Conservation (phyloP, 2,113 vertebrate species). For the Zosterops japonicus region DNA sequence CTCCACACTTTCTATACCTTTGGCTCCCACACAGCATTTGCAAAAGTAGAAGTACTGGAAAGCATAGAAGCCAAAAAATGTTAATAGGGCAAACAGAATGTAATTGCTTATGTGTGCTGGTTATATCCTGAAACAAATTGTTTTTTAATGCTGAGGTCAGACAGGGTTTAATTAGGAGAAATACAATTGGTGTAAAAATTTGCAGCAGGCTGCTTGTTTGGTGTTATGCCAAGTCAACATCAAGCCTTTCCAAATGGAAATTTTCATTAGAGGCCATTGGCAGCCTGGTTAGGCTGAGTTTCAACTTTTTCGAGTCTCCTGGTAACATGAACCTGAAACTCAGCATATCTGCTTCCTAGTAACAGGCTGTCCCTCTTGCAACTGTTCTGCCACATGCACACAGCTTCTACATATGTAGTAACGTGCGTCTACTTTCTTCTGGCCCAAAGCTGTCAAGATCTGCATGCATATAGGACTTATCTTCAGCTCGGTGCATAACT, state of each 20-base stretch:
- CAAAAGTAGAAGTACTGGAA: conserved; percentile 58
- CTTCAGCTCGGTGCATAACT: background rate
- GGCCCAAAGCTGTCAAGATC: background rate
- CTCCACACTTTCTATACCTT: conserved; percentile 53
- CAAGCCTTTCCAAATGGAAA: conserved; percentile 82
- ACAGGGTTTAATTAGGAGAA: conserved; percentile 95
- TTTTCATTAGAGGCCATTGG: conserved; percentile 81
- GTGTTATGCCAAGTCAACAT: conserved; percentile 84
- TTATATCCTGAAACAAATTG: conserved; percentile 93
- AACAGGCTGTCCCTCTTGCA: conserved; percentile 61
- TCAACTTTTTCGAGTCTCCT: conserved; percentile 73
- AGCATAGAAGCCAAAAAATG: conserved; percentile 81
- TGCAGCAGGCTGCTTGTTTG: conserved; percentile 83
- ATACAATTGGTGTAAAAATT: conserved; percentile 93
- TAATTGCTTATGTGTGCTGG: conserved; percentile 91
- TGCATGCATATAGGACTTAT: background rate
- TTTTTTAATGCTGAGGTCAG: conserved; percentile 95
- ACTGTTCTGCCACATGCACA: conserved; percentile 29
- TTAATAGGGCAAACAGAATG: conserved; percentile 88
- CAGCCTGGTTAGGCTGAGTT: conserved; percentile 77
- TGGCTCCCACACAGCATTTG: conserved; percentile 40
- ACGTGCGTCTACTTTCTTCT: background rate
- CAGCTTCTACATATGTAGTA: background rate
- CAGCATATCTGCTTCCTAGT: conserved; percentile 68
- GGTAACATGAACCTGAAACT: conserved; percentile 73